A percentile compares a stretch with the other conserved stretches of the same genome.
These are phyloP conservation scores for Hydrozoanthus gracilis DNA, from an alignment of 92 coral and sea anemone genomes.

Conservation along the genomic window DNA sequence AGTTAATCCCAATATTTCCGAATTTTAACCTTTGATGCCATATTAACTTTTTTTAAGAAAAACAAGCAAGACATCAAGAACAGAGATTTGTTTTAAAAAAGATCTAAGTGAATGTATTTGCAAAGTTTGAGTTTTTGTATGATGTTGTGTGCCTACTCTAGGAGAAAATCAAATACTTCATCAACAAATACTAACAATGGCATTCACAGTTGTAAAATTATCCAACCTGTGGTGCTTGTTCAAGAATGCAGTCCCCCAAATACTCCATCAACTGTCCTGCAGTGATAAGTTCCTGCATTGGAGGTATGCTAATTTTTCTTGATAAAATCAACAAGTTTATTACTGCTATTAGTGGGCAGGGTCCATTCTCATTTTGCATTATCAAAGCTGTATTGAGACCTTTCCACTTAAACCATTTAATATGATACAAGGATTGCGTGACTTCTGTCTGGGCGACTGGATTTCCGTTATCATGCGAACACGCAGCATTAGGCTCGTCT, in stretches of 20 bases:
- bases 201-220: neutral
- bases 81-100: no score
- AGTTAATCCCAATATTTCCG: no score
- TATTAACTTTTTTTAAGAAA: no score
- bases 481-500: neutral
- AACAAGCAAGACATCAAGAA: no score
- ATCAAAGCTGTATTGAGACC: slow-evolving; percentile 87
- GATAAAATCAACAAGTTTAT: slow-evolving; percentile 86
- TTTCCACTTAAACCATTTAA: slow-evolving; percentile 96
- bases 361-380: slow-evolving; percentile 99
- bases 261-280: slow-evolving; percentile 96
- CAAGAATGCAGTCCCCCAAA: slow-evolving; percentile 90
- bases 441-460: slow-evolving; percentile 34
- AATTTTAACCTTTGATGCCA: no score
- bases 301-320: slow-evolving; percentile 77
- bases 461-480: neutral
- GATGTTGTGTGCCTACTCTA: no score
- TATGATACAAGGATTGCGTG: slow-evolving; percentile 79
- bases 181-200: neutral
- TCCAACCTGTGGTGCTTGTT: slow-evolving; percentile 91
- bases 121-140: no score
- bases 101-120: no score
- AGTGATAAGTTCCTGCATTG: slow-evolving; percentile 89
- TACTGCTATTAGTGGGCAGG: slow-evolving; percentile 94
- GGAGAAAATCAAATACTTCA: neutral